Base-by-base conservation (phyloP, 2,797 vertebrate genomes). In the Rhinichthys osculus region DNA sequence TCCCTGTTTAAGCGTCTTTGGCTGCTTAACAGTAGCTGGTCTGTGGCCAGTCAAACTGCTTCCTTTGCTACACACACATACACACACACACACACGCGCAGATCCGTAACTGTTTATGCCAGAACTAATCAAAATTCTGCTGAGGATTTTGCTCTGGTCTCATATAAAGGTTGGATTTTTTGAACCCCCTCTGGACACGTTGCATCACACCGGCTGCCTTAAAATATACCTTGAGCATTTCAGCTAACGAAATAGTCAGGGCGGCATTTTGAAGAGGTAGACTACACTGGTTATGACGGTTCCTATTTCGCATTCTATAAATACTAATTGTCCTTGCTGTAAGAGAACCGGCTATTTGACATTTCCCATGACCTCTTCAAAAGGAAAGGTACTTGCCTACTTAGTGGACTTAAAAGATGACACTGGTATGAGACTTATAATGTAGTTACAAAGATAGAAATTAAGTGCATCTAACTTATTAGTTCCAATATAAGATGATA, bases 1-100 rank as follows among this genome's bases (percentile, higher is more conserved):
- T 71, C 70, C 87, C 87, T 90, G 89, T 90, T 86, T 13, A 54
- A 86, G 66, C 47, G 72, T 74, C 81, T 82, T 88, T 90, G 87
- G 86, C 87, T 84, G 73, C 81, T 79, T 77, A 73, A 82, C 82
- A 52, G 86, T 66, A 67, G 67, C 73, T 87, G 87, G 89, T 84
- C 77, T 64, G 66, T 57, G 66, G 87, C 89, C 87, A 88, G 74
- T 30, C 66, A 1, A 64, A 84, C 84, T 82, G 76, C 86, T 90
- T 90, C 89, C 89, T 90, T 86, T 86, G 81, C 67, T 79, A 38
- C 19, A 50, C 40, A 50, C 52, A 30, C 35, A 27, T 27, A 27
- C 27, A 27, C 27, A 27, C 27, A 27, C 27, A 57, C 44, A 73
- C 62, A 78, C 50, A 67, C 44, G 54, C 5, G 59, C 9, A 78